These are phyloP conservation scores for Trichopria drosophilae DNA, from an alignment of 2,888 invertebrate genomes.

Conservation along the genomic window DNA sequence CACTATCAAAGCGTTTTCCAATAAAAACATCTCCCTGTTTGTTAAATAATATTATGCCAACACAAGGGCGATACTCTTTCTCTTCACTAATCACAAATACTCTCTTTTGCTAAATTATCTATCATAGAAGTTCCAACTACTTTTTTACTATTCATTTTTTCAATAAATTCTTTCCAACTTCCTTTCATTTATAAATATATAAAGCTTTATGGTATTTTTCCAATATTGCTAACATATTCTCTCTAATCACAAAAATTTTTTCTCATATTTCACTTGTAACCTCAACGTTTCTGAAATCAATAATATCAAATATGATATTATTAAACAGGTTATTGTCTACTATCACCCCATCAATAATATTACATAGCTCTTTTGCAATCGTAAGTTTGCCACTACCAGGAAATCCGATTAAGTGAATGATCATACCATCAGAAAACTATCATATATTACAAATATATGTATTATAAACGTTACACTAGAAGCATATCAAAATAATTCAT, in stretches of 20 bases:
- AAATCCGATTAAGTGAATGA: constrained; percentile 20
- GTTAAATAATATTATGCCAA: constrained; percentile 22
- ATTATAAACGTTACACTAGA: constrained; percentile 15
- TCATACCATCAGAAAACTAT: too few species aligned
- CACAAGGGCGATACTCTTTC: constrained; percentile 20
- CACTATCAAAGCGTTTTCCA: constrained; percentile 23
- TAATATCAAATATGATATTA: constrained; percentile 21
- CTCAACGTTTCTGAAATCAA: constrained; percentile 13
- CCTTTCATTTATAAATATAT: constrained; percentile 19
- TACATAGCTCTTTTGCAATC: constrained; percentile 18
- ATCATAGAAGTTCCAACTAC: constrained; percentile 18
- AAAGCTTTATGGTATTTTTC: constrained; percentile 17
- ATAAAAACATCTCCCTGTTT: constrained; percentile 21
- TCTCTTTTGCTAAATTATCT: constrained; percentile 20
- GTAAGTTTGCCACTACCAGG: constrained; percentile 19
- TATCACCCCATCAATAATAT: constrained; percentile 16
- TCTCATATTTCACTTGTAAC: constrained; percentile 14
- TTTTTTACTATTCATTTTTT: constrained; percentile 18
- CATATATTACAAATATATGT: constrained; percentile 18
- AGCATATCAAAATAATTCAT: constrained; percentile 18
- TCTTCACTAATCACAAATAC: constrained; percentile 18
- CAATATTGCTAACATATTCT: constrained; percentile 16
- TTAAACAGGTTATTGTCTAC: constrained; percentile 19
- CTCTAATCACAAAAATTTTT: constrained; percentile 17
- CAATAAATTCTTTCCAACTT: constrained; percentile 20